Evolutionary conservation across 2,888 invertebrate species (phyloP), one percentile per base, ranked within the genome.

Genomic region (Eueremaeus valkanovi): DNA sequence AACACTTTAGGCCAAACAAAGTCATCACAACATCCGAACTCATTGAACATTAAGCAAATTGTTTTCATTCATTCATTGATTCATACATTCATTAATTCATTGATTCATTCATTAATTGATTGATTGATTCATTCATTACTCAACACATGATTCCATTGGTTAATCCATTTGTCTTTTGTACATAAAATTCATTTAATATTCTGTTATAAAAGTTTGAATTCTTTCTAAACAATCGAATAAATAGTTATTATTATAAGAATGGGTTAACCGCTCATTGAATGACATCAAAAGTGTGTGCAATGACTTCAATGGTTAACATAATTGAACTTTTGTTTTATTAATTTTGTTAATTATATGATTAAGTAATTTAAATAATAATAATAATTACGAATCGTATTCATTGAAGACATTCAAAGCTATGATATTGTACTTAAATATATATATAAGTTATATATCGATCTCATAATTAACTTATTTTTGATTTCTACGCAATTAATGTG

Each of bases 301-400:
- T 45, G 66, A 45, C 68, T 83, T 83, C 36, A 79, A 66, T 36
- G 36, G 36, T 1, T 21, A 6, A 11, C 16, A 49, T 55, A 55
- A 24, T 24, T 24, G 5, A 8, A 55, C 9, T 8, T 36, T 8
- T 36, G 5, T 36, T 55, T 58, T 24, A 66, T 36, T 66, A 18
- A 21, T 21, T 36, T 33, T 36, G 21, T 21, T n/a, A n/a, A n/a
- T n/a, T n/a, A n/a, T n/a, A n/a, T n/a, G n/a, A n/a, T n/a, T n/a
- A n/a, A n/a, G n/a, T n/a, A n/a, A n/a, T 36, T 66, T 11, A 36
- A 33, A 29, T 61, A 29, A 16, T 29, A 29, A 16, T 61, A 36
- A 66, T n/a, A 36, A 29, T 33, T 29, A 61, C 9, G 31, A 61
- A 3, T 18, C 16, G 63, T 66, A 36, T 66, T 66, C 63, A 66